Base-by-base conservation (phyloP, 2,888 invertebrate species). In the Tenthredo mesomela region DNA sequence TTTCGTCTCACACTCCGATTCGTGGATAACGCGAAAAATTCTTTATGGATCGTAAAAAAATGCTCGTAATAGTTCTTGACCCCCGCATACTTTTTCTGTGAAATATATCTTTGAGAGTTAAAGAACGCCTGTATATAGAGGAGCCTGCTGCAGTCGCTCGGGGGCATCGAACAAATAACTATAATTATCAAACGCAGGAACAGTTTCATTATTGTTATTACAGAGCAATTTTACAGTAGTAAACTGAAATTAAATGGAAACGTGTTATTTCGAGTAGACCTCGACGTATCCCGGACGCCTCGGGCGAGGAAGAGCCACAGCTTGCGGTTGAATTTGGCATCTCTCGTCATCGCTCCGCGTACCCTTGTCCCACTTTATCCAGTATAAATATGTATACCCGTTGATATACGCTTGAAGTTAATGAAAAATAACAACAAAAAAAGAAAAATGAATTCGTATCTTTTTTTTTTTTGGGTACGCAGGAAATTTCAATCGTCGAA, bases 141-240 rank as follows among this genome's bases (percentile, higher is more conserved):
- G 4, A 47, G 25, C 75, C 47, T 75, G 43, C 21, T 47, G 58
- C 40, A 33, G 21, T 25, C 43, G 65, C 80, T 80, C 50, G 78
- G 50, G 50, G 82, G 71, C 83, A 84, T 78, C 84, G 88, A 87
- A 89, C 88, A 88, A 86, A 91, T 89, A 88, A 90, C 89, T 87
- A 86, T 91, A 89, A 90, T 91, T 91, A 91, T 83, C 84, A 84
- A 85, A 84, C 65, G 43, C 86, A 70, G 85, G 78, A 73, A 75
- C 85, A 87, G 87, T 89, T 88, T 89, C 88, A 88, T 89, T 89
- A 89, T 91, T 89, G 87, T 90, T 92, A 92, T 90, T 90, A 88
- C 88, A 85, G 87, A 86, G 89, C 90, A 91, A 92, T 92, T 92
- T 92, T 91, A 92, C 92, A 91, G 92, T 92, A 90, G 92, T 92